Conservation (phyloP, 2,888 invertebrate genomes). For the Eupeodes luniger region DNA sequence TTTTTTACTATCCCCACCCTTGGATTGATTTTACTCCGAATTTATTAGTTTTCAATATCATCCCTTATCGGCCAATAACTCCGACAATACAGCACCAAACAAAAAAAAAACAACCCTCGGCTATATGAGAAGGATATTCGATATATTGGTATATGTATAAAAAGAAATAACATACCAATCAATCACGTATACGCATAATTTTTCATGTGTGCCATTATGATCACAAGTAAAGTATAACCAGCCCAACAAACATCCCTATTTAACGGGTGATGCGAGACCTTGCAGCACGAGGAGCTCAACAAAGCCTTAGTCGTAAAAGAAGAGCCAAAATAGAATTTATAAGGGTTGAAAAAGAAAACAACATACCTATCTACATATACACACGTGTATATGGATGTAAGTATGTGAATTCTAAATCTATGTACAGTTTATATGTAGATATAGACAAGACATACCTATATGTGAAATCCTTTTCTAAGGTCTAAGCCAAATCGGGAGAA, state of each 20-base stretch:
- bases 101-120: background rate
- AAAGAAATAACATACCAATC: conserved; percentile 61
- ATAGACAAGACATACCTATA: background rate
- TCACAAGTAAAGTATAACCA: conserved; percentile 52
- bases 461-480: conserved; percentile 55
- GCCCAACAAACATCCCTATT: conserved; percentile 41
- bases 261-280: conserved; percentile 7
- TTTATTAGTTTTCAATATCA: conserved; percentile 20
- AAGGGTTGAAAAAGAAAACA: conserved; percentile 68
- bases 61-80: conserved; percentile 52
- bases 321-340: conserved; percentile 56
- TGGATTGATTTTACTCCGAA: conserved; percentile 54
- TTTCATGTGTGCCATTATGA: conserved; percentile 71
- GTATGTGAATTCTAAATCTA: background rate
- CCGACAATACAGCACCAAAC: conserved; percentile 26
- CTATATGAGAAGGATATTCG: conserved; percentile 1
- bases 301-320: conserved; percentile 5
- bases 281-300: conserved; percentile 2
- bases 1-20: conserved; percentile 38
- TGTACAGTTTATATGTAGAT: background rate
- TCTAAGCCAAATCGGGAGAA: conserved; percentile 70
- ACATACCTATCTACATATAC: conserved; percentile 21
- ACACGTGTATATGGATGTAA: background rate
- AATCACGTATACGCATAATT: conserved; percentile 74
- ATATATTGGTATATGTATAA: conserved; percentile 19